These are phyloP conservation scores for Nemurella pictetii DNA, from an alignment of 2,888 invertebrate genomes.

Conservation along the genomic window DNA sequence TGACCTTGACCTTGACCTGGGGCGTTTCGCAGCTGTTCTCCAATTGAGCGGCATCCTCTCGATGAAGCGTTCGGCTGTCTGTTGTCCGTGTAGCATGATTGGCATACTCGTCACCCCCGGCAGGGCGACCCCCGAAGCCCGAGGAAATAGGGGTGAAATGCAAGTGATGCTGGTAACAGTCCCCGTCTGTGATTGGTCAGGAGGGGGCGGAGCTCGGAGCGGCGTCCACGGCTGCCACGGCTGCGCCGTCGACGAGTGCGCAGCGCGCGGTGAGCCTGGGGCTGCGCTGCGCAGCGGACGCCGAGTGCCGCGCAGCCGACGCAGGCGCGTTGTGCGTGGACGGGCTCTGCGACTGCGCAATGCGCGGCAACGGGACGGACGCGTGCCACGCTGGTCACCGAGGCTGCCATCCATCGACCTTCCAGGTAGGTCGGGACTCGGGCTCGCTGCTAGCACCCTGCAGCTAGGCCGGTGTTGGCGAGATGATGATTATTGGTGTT, in stretches of 20 bases:
- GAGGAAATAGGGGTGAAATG: too few species aligned
- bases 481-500: too few species aligned
- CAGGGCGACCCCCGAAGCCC: background rate
- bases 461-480: too few species aligned
- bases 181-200: background rate
- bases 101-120: background rate
- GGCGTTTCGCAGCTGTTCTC: too few species aligned
- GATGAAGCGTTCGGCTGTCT: too few species aligned
- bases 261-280: slow-evolving; percentile 70
- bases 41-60: too few species aligned
- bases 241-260: background rate
- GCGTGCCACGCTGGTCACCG: slow-evolving; percentile 72
- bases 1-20: background rate
- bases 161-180: background rate
- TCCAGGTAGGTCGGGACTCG: slow-evolving; percentile 62
- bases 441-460: too few species aligned
- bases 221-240: slow-evolving; percentile 44
- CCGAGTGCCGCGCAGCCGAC: slow-evolving; percentile 81
- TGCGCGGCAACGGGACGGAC: slow-evolving; percentile 57
- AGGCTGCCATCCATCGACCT: slow-evolving; percentile 83
- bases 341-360: slow-evolving; percentile 77
- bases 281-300: slow-evolving; percentile 70
- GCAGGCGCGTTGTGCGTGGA: slow-evolving; percentile 72
- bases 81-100: too few species aligned
- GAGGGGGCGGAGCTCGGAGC: background rate